Conservation (phyloP, 2,797 vertebrate species). For the Falco concolor region DNA sequence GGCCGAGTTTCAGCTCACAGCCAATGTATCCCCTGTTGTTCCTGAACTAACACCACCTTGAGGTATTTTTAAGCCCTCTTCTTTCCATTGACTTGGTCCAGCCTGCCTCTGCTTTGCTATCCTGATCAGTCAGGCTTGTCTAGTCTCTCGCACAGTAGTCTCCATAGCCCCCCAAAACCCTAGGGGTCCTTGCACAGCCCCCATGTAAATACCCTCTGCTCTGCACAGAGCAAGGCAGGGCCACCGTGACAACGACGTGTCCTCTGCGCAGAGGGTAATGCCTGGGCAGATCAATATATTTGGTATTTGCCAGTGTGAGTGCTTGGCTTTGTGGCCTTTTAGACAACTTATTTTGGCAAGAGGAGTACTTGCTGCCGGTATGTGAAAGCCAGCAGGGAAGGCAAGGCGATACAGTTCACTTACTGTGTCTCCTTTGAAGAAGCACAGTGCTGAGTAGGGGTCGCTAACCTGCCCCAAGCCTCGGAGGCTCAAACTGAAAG, state of each 20-base stretch:
- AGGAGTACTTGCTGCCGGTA: background rate
- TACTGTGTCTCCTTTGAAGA: background rate
- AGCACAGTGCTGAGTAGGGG: background rate
- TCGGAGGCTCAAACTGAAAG: background rate
- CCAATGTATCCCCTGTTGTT: background rate
- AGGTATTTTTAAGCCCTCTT: background rate
- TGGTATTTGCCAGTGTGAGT: background rate
- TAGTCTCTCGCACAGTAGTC: too few relatives aligned
- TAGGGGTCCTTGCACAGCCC: background rate
- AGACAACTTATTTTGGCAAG: background rate
- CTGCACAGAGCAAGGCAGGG: background rate
- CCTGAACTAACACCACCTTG: background rate
- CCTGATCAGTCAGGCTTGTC: background rate
- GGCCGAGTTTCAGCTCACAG: background rate
- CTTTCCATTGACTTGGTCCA: background rate
- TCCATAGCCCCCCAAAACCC: background rate
- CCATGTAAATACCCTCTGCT: background rate
- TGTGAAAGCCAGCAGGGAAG: background rate
- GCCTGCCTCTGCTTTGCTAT: background rate
- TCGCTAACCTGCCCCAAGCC: background rate
- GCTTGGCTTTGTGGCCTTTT: background rate
- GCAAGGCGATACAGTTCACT: background rate
- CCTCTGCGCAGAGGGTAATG: background rate
- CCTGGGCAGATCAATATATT: background rate
- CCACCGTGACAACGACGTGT: accelerated